A percentile compares a stretch with the other conserved stretches of the same genome.
These are phyloP conservation scores for Spisula subtruncata DNA, from an alignment of 2,888 invertebrate genomes.

Conservation along the genomic window DNA sequence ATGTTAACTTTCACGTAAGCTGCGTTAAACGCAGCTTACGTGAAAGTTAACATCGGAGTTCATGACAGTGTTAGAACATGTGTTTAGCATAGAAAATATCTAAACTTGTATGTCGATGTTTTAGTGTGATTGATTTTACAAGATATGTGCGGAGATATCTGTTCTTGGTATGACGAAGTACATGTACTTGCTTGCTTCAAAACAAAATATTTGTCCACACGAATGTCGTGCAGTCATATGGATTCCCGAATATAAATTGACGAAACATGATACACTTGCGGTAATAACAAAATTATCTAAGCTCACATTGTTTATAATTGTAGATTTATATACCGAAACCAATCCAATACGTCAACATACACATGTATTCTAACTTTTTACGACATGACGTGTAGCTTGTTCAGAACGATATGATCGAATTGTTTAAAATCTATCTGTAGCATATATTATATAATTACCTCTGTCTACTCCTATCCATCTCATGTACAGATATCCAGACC, in stretches of 20 bases:
- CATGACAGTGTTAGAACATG: too few species aligned
- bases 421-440: background rate
- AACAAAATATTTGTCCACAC: slow-evolving; percentile 8
- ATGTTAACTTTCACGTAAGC: too few species aligned
- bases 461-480: background rate
- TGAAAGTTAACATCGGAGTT: too few species aligned
- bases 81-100: background rate
- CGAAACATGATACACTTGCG: background rate
- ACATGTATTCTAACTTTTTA: background rate
- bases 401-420: background rate
- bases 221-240: background rate
- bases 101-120: background rate
- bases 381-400: background rate
- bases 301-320: too few species aligned
- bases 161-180: background rate
- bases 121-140: background rate
- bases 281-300: background rate
- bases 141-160: background rate
- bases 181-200: background rate
- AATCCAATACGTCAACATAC: background rate
- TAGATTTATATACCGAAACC: background rate
- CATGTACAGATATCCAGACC: background rate
- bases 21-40: too few species aligned
- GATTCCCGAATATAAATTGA: background rate
- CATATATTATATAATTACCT: background rate